Conservation (phyloP, 2,888 invertebrate genomes). For the Tachina lurida region DNA sequence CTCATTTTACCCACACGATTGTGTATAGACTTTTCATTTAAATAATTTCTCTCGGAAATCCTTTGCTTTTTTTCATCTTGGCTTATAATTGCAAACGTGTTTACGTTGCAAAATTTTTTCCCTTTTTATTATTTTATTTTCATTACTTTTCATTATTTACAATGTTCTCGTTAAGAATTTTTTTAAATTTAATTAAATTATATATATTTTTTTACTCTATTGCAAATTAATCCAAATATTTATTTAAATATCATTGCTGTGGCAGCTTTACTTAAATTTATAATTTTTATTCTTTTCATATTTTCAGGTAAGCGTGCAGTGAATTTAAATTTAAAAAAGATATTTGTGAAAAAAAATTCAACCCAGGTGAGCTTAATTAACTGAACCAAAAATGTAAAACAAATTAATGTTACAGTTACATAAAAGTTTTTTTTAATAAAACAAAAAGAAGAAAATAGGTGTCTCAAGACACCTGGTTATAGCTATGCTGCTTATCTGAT, state of each 20-base stretch:
- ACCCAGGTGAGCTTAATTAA: constrained; percentile 23
- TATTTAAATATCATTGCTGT: constrained; percentile 44
- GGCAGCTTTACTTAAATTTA: not conserved
- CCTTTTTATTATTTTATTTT: constrained; percentile 27
- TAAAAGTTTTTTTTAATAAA: too few species aligned
- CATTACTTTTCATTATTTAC: constrained; percentile 41
- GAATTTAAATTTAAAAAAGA: constrained; percentile 2
- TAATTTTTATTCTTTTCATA: constrained; percentile 28
- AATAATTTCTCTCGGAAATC: constrained; percentile 49
- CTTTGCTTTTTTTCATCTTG: not conserved
- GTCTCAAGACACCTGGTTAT: too few species aligned
- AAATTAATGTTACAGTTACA: too few species aligned
- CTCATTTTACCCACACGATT: not conserved
- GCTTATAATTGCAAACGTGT: constrained; percentile 28
- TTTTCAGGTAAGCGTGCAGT: constrained; percentile 60
- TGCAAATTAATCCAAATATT: constrained; percentile 56
- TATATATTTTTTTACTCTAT: constrained; percentile 41
- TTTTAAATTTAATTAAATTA: constrained; percentile 64
- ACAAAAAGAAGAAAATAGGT: too few species aligned
- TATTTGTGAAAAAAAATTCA: not conserved
- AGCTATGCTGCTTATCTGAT: too few species aligned
- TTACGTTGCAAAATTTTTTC: constrained; percentile 14
- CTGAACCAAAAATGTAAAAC: not conserved
- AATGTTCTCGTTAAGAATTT: constrained; percentile 54
- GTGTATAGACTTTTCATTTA: constrained; percentile 4